phyloP scores from a whole-genome alignment of 2,888 invertebrate species.

The Crossocerus cetratus region DNA sequence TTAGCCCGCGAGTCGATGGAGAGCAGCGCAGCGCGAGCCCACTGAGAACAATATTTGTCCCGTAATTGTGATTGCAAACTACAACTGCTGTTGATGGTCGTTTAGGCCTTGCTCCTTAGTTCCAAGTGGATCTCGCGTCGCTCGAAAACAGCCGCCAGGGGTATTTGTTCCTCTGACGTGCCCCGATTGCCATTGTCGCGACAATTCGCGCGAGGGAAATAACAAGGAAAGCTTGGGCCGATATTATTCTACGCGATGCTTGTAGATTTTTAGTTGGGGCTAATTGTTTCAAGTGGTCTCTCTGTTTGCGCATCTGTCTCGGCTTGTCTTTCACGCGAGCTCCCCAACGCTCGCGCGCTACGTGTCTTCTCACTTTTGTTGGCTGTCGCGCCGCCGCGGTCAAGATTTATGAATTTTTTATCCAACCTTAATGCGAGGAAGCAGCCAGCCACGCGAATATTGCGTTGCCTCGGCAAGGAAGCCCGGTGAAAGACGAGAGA shows the following conservation, averaged over 20 bases:
- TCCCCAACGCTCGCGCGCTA: background rate
- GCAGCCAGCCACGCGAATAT: background rate
- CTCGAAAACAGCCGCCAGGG: background rate
- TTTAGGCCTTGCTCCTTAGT: background rate
- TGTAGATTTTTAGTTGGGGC: background rate
- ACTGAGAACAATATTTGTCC: conserved; percentile 3
- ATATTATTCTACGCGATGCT: background rate
- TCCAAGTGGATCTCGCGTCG: background rate
- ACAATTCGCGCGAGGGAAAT: background rate
- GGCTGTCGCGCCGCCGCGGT: background rate
- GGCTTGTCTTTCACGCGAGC: background rate
- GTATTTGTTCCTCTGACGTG: background rate
- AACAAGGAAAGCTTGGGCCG: background rate
- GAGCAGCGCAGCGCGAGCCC: too few relatives aligned
- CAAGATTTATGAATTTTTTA: background rate
- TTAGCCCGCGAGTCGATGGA: too few relatives aligned
- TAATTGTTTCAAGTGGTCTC: background rate
- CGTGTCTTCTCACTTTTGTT: background rate
- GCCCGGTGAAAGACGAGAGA: too few relatives aligned
- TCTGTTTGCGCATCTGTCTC: background rate
- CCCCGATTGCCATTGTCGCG: background rate
- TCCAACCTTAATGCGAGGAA: background rate
- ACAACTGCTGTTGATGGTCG: background rate
- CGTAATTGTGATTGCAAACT: conserved; percentile 2
- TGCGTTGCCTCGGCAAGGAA: background rate